Percentiles rank a stretch among this genome's conserved stretches.
phyloP scores from a whole-genome alignment of 2,888 invertebrate species.

The Hydroisotoma schaefferi region DNA sequence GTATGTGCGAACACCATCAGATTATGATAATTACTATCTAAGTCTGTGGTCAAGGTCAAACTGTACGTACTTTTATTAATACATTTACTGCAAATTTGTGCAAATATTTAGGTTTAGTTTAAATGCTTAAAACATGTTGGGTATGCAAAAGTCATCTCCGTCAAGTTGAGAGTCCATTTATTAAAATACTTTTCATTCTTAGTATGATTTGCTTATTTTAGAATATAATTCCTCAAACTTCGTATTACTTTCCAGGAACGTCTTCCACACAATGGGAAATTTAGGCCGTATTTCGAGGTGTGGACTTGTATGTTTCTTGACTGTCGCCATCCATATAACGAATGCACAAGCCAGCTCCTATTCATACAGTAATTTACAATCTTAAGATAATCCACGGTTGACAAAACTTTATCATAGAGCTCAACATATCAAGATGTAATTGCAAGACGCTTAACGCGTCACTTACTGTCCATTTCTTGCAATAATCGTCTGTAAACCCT shows the following conservation, averaged over 20 bases:
- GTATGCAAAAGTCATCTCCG: too few relatives aligned
- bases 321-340: constrained; percentile 21
- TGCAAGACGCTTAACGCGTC: too few relatives aligned
- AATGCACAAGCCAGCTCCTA: constrained; percentile 33
- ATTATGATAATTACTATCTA: too few relatives aligned
- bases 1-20: too few relatives aligned
- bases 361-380: constrained; percentile 1
- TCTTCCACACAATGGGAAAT: constrained; percentile 39
- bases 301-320: not conserved
- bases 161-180: too few relatives aligned
- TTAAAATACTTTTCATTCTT: too few relatives aligned
- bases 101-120: too few relatives aligned
- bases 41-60: too few relatives aligned
- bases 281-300: constrained; percentile 17
- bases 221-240: constrained; percentile 11
- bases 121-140: too few relatives aligned
- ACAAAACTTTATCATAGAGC: not conserved
- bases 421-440: not conserved
- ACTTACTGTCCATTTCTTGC: constrained; percentile 43
- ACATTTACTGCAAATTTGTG: too few relatives aligned
- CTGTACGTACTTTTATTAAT: too few relatives aligned
- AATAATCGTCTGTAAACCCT: constrained; percentile 45
- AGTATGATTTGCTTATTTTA: constrained; percentile 7
- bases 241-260: constrained; percentile 22
- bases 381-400: not conserved